A percentile compares a stretch with the other conserved stretches of the same genome.
phyloP scores from a whole-genome alignment of 2,888 invertebrate genomes.

The Gymnosoma rotundatum region DNA sequence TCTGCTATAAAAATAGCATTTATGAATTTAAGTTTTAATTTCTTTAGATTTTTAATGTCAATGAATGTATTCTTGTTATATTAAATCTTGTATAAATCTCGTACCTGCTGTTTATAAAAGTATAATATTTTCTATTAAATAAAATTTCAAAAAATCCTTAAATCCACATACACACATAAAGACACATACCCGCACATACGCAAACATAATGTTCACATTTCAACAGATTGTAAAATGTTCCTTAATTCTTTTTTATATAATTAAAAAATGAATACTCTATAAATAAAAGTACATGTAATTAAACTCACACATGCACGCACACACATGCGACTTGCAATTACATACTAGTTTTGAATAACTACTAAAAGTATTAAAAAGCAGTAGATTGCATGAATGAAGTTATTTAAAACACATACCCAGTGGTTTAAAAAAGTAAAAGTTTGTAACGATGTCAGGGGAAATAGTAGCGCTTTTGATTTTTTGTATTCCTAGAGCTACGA shows the following conservation, averaged over 20 bases:
- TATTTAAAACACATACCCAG: too few relatives aligned
- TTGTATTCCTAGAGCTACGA: too few relatives aligned
- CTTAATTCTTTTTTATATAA: slow-evolving; percentile 3
- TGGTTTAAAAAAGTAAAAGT: too few relatives aligned
- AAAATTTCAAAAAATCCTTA: slow-evolving; percentile 13
- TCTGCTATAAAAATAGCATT: background rate
- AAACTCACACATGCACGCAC: background rate
- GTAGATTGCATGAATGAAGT: slow-evolving; percentile 2
- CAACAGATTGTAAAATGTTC: slow-evolving; percentile 2
- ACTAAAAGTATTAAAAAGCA: slow-evolving; percentile 27
- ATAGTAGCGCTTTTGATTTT: too few relatives aligned
- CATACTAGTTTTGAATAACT: slow-evolving; percentile 32
- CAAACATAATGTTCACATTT: background rate
- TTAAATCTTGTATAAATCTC: slow-evolving; percentile 48
- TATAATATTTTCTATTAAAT: slow-evolving; percentile 28
- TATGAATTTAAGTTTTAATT: background rate
- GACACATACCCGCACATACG: background rate
- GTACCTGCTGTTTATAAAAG: slow-evolving; percentile 56
- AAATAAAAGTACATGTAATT: background rate
- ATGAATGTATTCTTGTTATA: slow-evolving; percentile 1
- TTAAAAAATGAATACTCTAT: slow-evolving; percentile 10
- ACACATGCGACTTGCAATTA: background rate
- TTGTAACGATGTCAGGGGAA: too few relatives aligned
- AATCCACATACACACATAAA: background rate
- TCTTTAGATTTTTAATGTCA: background rate